Percentiles rank a stretch among this genome's conserved stretches.
Conservation (phyloP, 2,797 vertebrate species). For the Tapirus indicus region DNA sequence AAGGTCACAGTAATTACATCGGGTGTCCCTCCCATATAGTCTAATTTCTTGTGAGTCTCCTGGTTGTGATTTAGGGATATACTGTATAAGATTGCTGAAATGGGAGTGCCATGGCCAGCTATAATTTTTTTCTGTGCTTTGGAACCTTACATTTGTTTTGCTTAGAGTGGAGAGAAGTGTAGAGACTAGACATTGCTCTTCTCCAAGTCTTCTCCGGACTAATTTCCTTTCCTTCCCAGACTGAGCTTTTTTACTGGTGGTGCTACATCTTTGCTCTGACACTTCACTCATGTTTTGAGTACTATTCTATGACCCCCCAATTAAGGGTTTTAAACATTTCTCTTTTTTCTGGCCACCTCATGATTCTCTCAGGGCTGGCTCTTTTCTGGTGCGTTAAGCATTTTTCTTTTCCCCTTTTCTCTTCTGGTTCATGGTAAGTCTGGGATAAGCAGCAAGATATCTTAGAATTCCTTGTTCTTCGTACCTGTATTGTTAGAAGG, state of each 20-base stretch:
- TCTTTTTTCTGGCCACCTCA: not conserved
- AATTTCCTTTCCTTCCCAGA: conserved; percentile 10
- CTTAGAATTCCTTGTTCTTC: not conserved
- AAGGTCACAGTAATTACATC: not conserved
- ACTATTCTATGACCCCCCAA: not conserved
- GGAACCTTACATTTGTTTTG: not conserved
- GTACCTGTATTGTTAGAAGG: not conserved
- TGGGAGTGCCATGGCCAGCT: not conserved
- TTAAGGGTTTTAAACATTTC: conserved; percentile 8
- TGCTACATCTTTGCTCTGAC: not conserved
- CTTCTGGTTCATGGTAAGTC: not conserved
- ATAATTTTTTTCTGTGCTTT: not conserved
- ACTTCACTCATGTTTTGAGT: not conserved
- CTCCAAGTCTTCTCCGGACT: not conserved
- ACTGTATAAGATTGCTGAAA: not conserved
- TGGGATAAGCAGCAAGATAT: not conserved
- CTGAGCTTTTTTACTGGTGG: not conserved
- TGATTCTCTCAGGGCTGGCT: not conserved
- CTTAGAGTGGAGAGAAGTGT: not conserved
- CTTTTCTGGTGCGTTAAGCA: not conserved
- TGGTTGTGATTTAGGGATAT: not conserved
- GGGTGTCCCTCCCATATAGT: not conserved
- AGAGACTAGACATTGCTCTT: not conserved
- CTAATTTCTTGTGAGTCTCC: not conserved
- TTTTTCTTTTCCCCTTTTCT: conserved; percentile 37